Evolutionary conservation across 2,888 invertebrate genomes (phyloP).

Genomic region (Dascillus cervinus): DNA sequence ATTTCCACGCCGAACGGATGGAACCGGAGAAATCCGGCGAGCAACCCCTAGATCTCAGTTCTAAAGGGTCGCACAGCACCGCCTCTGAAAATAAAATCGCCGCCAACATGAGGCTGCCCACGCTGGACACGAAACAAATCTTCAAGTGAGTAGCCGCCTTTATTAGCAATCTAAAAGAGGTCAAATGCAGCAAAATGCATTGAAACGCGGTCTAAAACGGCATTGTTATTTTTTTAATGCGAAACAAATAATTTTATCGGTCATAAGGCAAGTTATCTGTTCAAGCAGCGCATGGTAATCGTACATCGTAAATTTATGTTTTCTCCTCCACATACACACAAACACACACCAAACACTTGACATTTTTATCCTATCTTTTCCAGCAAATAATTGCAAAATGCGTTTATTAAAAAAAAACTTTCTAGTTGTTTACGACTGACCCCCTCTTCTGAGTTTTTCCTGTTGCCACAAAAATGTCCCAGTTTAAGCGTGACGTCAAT

Average conservation of each 20-base stretch:
- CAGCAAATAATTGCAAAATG: slow-evolving; percentile 1
- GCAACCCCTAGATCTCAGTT: slow-evolving; percentile 81
- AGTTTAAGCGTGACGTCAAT: too few species aligned
- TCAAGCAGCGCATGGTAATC: slow-evolving; percentile 16
- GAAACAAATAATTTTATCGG: slow-evolving; percentile 40
- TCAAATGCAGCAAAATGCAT: slow-evolving; percentile 32
- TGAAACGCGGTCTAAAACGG: slow-evolving; percentile 5
- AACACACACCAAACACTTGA: slow-evolving; percentile 13
- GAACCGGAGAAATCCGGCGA: slow-evolving; percentile 43
- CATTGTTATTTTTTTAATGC: slow-evolving; percentile 19
- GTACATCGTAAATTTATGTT: slow-evolving; percentile 17
- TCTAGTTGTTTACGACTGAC: too few species aligned
- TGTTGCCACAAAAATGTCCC: too few species aligned
- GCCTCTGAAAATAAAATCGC: slow-evolving; percentile 30
- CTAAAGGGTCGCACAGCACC: slow-evolving; percentile 54
- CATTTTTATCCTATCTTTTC: slow-evolving; percentile 7
- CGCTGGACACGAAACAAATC: slow-evolving; percentile 52
- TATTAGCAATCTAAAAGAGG: slow-evolving; percentile 30
- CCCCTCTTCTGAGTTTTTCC: too few species aligned
- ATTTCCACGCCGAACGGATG: slow-evolving; percentile 37
- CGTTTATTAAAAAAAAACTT: too few species aligned
- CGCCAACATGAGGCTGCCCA: slow-evolving; percentile 35
- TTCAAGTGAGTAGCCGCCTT: slow-evolving; percentile 56
- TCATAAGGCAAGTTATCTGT: slow-evolving; percentile 29
- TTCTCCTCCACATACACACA: too few species aligned